Evolutionary conservation across 2,113 vertebrate genomes (phyloP), one percentile per base, ranked within the genome.

Genomic region (Triplophysa siluroides): DNA sequence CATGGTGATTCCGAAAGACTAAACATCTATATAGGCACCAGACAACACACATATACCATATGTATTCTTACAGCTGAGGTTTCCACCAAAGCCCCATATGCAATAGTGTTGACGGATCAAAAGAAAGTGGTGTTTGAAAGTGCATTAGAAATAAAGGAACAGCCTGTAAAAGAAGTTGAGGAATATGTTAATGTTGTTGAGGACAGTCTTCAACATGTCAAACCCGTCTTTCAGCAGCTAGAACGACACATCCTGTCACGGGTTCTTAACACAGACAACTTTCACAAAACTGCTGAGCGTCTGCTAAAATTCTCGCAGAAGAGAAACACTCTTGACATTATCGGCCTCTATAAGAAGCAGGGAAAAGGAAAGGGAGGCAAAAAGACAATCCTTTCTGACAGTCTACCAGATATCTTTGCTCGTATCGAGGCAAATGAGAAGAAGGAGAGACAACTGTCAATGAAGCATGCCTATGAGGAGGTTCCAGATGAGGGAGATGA

Each of bases 201-300:
- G 67, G 93, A 92, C 86, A 97, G 94, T 84, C 92, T 99, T 43
- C 95, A 95, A 74, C 96, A 88, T 45, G 95, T 96, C 82, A 99
- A 98, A 80, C 97, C 97, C 0, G 94, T 99, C 79, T 99, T 98
- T 86, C 97, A 97, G 90, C 94, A 96, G 85, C 94, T 98, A 62
- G 96, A 99, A 89, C 95, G 95, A 75, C 95, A 96, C 87, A 95
- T 98, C 74, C 89, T 98, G 2, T 95, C 95, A 13, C 94, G 92
- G 16, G 95, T 96, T 19, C 93, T 94, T 29, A 98, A 98, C 89
- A 95, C 94, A 0, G 96, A 93, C 38, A 92, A 92, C 86, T 97
- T 98, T 78, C 88, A 93, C 52, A 96, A 95, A 90, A 96, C 94
- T 1, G 95, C 96, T 0, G 96, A 97, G 85, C 96, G 94, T 56